Base-by-base conservation (phyloP, 2,888 invertebrate genomes). In the Parasteatoda lunata region DNA sequence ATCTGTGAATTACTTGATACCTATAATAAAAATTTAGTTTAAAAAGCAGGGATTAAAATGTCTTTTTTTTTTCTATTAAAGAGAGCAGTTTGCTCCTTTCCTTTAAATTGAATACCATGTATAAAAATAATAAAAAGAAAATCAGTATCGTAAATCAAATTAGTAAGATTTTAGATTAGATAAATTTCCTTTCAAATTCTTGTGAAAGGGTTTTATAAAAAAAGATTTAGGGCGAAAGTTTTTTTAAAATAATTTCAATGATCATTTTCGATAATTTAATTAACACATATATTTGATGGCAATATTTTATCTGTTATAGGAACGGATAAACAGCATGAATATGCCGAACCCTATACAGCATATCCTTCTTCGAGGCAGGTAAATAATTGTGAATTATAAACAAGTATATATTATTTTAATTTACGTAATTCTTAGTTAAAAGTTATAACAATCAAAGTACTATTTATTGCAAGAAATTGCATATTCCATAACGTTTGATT, bases 361-460 rank as follows among this genome's bases (percentile, higher is more conserved):
- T 88, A 66, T 64, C 87, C 87, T 9, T 83, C 87, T 51, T 88
- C 87, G 80, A 80, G 87, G 78, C 87, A 83, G 87, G 87, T 81
- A 87, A 87, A 77, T 54, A 54, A 54, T 54, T 54, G 13, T 54
- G 13, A 8, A 54, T 11, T 54, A 13, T 11, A 54, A 54, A 54
- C 54, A 54, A 54, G 4, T 54, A 13, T 54, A 11, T 4, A 30
- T 30, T 30, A 30, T 30, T 30, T 30, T 30, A 30, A 30, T 30
- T 30, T 30, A 0, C 30, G 30, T 30, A 30, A 30, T 30, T 2
- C 30, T 30, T 30, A 30, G 30, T 30, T 30, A 30, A 30, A 30
- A 30, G 30, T 30, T 30, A 30, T 2, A 30, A 30, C 30, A 30
- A n/a, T n/a, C n/a, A n/a, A n/a, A 30, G 30, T 30, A 30, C 30